A percentile compares a stretch with the other conserved stretches of the same genome.
phyloP scores from a whole-genome alignment of 2,113 vertebrate genomes.

The Xyrauchen texanus region DNA sequence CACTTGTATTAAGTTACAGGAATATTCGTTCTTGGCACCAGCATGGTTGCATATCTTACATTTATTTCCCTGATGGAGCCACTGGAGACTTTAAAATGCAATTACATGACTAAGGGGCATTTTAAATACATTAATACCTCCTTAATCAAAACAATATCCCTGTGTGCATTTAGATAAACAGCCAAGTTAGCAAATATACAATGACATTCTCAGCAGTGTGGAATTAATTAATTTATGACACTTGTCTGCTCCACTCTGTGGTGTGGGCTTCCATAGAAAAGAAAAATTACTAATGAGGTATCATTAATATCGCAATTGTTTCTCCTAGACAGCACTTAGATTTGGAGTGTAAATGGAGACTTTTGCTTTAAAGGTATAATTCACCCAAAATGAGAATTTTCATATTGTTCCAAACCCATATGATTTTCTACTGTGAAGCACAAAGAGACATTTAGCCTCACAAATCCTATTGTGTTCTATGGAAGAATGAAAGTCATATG shows the following conservation, averaged over 20 bases:
- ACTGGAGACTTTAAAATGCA: conserved; percentile 27
- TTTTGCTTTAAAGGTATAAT: too few species aligned
- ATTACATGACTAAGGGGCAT: conserved; percentile 16
- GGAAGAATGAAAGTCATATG: too few species aligned
- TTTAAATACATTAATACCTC: conserved; percentile 24
- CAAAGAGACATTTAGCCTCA: too few species aligned
- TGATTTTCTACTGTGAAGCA: too few species aligned
- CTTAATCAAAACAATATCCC: conserved; percentile 23
- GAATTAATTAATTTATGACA: conserved; percentile 9
- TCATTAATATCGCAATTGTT: too few species aligned
- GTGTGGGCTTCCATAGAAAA: too few species aligned
- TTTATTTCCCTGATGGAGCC: conserved; percentile 23
- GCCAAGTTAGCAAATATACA: conserved; percentile 5
- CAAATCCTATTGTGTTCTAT: too few species aligned
- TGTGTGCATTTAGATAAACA: conserved; percentile 8
- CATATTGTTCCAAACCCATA: too few species aligned
- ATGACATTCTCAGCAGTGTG: conserved; percentile 7
- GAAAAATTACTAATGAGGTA: too few species aligned
- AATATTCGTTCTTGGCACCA: background rate
- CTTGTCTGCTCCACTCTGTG: background rate
- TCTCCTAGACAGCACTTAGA: too few species aligned
- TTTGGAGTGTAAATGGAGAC: too few species aligned
- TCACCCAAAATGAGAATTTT: too few species aligned
- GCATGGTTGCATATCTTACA: background rate
- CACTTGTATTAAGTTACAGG: conserved; percentile 11